Evolutionary conservation across 2,888 invertebrate genomes (phyloP).

Genomic region (Archaeoteleia sp.): DNA sequence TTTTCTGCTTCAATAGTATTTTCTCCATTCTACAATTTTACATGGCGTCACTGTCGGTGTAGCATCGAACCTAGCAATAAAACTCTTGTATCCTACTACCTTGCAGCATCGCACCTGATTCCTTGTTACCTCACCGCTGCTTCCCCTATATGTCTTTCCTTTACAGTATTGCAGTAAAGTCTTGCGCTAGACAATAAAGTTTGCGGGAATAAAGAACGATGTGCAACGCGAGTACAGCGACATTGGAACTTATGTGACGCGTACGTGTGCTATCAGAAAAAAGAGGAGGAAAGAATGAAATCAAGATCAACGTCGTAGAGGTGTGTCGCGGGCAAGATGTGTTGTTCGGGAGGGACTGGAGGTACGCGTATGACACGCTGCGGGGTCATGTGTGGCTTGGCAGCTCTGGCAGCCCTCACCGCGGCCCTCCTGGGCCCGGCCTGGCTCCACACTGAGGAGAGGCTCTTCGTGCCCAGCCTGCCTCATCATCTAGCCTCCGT

Average conservation of each 20-base stretch:
- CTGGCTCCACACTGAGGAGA: constrained; percentile 73
- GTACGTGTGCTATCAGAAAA: constrained; percentile 31
- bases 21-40: too few relatives aligned
- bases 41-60: too few relatives aligned
- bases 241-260: constrained; percentile 49
- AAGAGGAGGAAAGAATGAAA: constrained; percentile 9
- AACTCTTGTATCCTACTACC: too few relatives aligned
- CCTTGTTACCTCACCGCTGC: constrained; percentile 15
- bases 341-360: constrained; percentile 65
- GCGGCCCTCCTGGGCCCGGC: constrained; percentile 72
- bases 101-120: too few relatives aligned
- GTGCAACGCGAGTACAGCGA: constrained; percentile 24
- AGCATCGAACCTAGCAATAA: too few relatives aligned
- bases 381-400: constrained; percentile 71
- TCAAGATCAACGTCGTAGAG: constrained; percentile 6
- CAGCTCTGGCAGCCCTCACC: constrained; percentile 70
- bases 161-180: constrained; percentile 42
- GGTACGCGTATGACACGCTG: constrained; percentile 71
- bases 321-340: constrained; percentile 62
- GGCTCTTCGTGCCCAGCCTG: constrained; percentile 61
- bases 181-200: constrained; percentile 38
- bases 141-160: constrained; percentile 27
- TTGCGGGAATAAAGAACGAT: constrained; percentile 43
- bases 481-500: constrained; percentile 61
- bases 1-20: too few relatives aligned